Evolutionary conservation across 64 coral and sea anemone genomes (phyloP).

Genomic region (Montipora capricornis): DNA sequence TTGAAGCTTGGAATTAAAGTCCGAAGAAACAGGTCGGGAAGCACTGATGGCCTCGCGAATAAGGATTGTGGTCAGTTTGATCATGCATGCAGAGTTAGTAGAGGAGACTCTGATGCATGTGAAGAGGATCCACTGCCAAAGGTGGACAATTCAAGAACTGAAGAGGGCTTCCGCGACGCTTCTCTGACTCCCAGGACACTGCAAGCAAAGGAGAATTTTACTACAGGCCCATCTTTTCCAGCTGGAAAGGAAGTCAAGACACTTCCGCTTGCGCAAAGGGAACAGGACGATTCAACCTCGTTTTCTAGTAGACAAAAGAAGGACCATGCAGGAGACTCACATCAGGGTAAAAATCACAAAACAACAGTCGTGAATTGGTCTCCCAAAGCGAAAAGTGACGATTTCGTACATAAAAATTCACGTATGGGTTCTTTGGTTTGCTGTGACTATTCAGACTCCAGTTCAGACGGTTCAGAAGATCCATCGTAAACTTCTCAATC

Average conservation of each 20-base stretch:
- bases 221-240: background rate
- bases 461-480: conserved; percentile 26
- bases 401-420: background rate
- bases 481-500: too few relatives aligned
- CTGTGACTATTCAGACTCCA: conserved; percentile 40
- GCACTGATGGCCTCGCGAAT: background rate
- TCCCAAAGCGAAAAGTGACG: background rate
- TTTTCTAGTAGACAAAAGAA: background rate
- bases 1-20: conserved; percentile 15
- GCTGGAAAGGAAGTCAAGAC: background rate
- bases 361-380: background rate
- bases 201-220: background rate
- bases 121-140: background rate
- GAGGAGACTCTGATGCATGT: background rate
- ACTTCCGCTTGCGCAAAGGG: background rate
- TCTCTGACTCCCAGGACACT: background rate
- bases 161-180: background rate
- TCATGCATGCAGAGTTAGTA: background rate
- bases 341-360: background rate
- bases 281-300: background rate
- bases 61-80: background rate
- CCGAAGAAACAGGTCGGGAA: background rate
- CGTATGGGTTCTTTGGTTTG: background rate
- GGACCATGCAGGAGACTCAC: too few relatives aligned
- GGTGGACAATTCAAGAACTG: background rate